Conservation (phyloP, 2,888 invertebrate species). For the Pristionchus maxplancki region DNA sequence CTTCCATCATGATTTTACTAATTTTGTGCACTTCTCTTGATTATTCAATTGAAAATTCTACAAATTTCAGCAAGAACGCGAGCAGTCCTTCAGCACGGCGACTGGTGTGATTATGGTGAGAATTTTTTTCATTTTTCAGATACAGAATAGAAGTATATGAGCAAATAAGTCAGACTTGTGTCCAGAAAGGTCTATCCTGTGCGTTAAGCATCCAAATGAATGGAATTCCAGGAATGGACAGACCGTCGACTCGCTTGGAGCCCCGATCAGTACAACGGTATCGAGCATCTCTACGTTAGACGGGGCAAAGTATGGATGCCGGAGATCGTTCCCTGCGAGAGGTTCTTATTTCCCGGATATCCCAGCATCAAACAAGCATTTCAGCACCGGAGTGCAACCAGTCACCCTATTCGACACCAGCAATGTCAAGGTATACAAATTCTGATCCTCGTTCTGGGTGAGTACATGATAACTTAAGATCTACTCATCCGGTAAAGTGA, state of each 20-base stretch:
- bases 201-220: no score
- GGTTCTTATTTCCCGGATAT: neutral
- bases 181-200: no score
- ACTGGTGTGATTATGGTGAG: conserved; percentile 17
- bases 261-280: neutral
- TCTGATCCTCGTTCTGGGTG: no score
- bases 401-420: neutral
- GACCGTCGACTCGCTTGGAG: neutral
- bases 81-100: neutral
- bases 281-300: conserved; percentile 1
- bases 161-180: no score
- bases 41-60: neutral
- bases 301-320: conserved; percentile 14
- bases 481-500: neutral
- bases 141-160: no score
- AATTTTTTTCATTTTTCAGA: neutral
- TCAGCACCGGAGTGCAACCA: neutral
- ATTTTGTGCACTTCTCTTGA: no score
- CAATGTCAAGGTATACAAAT: neutral
- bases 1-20: no score
- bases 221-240: neutral
- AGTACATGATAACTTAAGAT: no score
- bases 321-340: neutral
- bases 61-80: neutral
- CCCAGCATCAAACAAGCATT: neutral